Conservation (phyloP, 2,888 invertebrate genomes). For the Peribatodes rhomboidaria region DNA sequence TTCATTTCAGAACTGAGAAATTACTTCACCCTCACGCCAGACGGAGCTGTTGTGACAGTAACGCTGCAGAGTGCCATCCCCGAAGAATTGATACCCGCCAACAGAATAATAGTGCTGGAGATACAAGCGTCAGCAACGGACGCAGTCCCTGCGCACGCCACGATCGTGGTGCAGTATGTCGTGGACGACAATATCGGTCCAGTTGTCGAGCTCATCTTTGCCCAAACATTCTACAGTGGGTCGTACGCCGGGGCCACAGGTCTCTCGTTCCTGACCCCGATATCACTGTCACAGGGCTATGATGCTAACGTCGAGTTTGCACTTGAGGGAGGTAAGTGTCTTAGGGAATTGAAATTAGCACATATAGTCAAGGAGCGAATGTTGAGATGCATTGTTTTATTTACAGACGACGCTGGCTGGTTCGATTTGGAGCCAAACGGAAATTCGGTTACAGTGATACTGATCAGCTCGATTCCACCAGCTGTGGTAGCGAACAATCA, state of each 20-base stretch:
- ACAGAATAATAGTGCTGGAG: conserved; percentile 37
- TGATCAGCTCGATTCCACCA: conserved; percentile 47
- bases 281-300: conserved; percentile 49
- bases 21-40: neutral
- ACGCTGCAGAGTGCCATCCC: conserved; percentile 46
- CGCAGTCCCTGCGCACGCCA: conserved; percentile 33
- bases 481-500: conserved; percentile 51
- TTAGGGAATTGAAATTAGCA: neutral
- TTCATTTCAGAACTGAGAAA: neutral
- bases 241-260: conserved; percentile 42
- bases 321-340: conserved; percentile 54
- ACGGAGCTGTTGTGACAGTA: conserved; percentile 30
- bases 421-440: conserved; percentile 38
- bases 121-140: conserved; percentile 26
- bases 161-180: conserved; percentile 30
- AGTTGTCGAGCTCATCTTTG: conserved; percentile 48
- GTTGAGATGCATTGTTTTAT: neutral
- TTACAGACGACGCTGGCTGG: conserved; percentile 38
- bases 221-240: conserved; percentile 53
- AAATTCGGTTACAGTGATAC: conserved; percentile 42
- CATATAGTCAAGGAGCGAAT: neutral
- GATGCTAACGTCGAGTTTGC: conserved; percentile 50
- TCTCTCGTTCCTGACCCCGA: conserved; percentile 41
- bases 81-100: conserved; percentile 46
- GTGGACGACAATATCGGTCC: conserved; percentile 16